These are phyloP conservation scores for Plebejus argus DNA, from an alignment of 2,888 invertebrate genomes.

Conservation along the genomic window DNA sequence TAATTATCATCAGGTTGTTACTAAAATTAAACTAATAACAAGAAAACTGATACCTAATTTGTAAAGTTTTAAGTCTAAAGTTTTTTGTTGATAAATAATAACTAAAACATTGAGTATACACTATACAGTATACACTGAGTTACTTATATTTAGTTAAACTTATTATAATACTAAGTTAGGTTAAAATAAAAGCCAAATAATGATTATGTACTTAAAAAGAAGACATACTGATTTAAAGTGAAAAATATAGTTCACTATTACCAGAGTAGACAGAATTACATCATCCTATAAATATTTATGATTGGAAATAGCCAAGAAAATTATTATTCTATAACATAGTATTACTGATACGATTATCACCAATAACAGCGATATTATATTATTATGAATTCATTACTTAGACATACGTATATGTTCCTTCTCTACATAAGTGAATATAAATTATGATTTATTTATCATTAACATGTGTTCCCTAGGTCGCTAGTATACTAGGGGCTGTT, in stretches of 20 bases:
- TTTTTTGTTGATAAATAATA: no score
- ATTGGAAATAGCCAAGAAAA: constrained; percentile 5
- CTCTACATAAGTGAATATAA: background rate
- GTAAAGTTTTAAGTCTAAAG: no score
- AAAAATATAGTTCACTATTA: background rate
- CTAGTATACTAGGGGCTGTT: background rate
- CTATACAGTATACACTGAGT: no score
- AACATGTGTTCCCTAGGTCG: background rate
- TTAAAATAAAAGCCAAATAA: no score
- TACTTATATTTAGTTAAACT: no score
- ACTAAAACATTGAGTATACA: no score
- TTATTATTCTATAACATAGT: background rate
- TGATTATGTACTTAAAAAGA: no score
- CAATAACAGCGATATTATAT: background rate
- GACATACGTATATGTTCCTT: background rate
- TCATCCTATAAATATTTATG: background rate
- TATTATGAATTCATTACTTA: background rate
- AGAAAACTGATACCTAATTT: no score
- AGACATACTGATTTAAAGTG: background rate
- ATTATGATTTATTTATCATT: background rate
- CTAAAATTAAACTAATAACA: no score
- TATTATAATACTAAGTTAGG: no score
- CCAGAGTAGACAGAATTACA: no score
- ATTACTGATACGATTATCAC: background rate
- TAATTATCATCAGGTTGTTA: no score